These are phyloP conservation scores for Polydrusus pterygomalis DNA, from an alignment of 2,888 invertebrate genomes.

Conservation along the genomic window DNA sequence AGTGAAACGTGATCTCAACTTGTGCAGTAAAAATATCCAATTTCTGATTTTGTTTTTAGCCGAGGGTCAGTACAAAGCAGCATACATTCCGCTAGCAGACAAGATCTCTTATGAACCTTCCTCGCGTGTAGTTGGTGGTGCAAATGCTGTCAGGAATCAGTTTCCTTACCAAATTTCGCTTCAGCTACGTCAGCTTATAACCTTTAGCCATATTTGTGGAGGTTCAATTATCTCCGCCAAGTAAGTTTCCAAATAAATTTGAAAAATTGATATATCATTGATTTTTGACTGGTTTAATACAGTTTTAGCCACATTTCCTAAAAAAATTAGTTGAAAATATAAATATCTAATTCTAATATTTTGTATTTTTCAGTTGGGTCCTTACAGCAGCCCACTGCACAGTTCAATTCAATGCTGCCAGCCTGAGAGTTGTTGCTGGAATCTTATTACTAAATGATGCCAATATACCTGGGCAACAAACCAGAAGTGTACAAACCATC, in stretches of 20 bases:
- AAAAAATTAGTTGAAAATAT: too few relatives aligned
- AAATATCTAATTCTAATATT: neutral
- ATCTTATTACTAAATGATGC: slow-evolving; percentile 57
- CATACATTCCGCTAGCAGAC: slow-evolving; percentile 20
- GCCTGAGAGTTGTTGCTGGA: slow-evolving; percentile 60
- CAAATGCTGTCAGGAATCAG: slow-evolving; percentile 71
- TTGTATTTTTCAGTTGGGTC: slow-evolving; percentile 23
- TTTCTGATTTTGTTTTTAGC: slow-evolving; percentile 7
- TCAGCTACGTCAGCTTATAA: slow-evolving; percentile 60
- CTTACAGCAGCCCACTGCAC: slow-evolving; percentile 41
- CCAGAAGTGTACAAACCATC: slow-evolving; percentile 53
- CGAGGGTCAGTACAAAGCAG: slow-evolving; percentile 21
- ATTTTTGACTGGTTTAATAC: too few relatives aligned
- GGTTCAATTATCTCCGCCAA: slow-evolving; percentile 67
- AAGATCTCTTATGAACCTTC: slow-evolving; percentile 13
- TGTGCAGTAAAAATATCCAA: too few relatives aligned
- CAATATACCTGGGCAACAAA: slow-evolving; percentile 53
- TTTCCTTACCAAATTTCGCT: slow-evolving; percentile 74
- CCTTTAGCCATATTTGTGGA: slow-evolving; percentile 67
- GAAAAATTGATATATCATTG: too few relatives aligned
- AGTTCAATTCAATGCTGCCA: neutral
- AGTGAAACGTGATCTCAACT: too few relatives aligned
- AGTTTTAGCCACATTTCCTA: too few relatives aligned
- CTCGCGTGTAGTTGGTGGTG: slow-evolving; percentile 71
- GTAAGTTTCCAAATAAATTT: too few relatives aligned